Percentiles rank a stretch among this genome's conserved stretches.
phyloP scores from a whole-genome alignment of 23 tunicate genomes.

The Trididemnum nubilum region DNA sequence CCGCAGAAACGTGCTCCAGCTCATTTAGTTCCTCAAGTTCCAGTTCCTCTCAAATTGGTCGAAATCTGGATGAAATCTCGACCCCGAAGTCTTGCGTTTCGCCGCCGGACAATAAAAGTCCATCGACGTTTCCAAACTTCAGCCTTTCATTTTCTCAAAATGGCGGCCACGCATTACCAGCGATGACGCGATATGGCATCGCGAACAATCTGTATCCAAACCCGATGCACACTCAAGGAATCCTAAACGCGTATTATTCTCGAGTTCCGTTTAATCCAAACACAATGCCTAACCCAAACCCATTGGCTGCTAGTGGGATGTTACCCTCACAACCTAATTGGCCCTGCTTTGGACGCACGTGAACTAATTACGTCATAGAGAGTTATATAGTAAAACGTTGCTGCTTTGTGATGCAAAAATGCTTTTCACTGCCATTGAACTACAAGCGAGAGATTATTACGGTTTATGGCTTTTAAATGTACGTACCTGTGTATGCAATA shows the following conservation, averaged over 20 bases:
- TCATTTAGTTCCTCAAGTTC: background rate
- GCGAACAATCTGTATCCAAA: conserved; percentile 30
- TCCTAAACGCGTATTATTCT: conserved; percentile 22
- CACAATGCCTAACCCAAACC: conserved; percentile 10
- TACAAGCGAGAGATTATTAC: too few species aligned
- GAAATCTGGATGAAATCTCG: background rate
- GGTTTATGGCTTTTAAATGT: too few species aligned
- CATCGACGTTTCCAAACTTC: background rate
- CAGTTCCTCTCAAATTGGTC: background rate
- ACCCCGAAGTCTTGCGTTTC: background rate
- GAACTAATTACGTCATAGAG: background rate
- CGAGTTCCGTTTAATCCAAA: conserved; percentile 12
- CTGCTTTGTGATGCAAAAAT: too few species aligned
- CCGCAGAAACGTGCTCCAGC: background rate
- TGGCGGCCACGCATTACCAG: conserved; percentile 1
- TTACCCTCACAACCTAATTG: conserved; percentile 33
- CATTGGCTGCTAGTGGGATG: conserved; percentile 23
- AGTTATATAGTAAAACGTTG: too few species aligned
- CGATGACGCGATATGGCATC: conserved; percentile 20
- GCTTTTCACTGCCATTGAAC: too few species aligned
- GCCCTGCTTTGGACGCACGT: conserved; percentile 54
- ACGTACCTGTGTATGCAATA: too few species aligned
- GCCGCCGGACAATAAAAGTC: background rate
- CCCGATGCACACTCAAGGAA: conserved; percentile 20
- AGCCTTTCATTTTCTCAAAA: conserved; percentile 12